Evolutionary conservation across 2,888 invertebrate genomes (phyloP).

Genomic region (Thelaira solivaga): DNA sequence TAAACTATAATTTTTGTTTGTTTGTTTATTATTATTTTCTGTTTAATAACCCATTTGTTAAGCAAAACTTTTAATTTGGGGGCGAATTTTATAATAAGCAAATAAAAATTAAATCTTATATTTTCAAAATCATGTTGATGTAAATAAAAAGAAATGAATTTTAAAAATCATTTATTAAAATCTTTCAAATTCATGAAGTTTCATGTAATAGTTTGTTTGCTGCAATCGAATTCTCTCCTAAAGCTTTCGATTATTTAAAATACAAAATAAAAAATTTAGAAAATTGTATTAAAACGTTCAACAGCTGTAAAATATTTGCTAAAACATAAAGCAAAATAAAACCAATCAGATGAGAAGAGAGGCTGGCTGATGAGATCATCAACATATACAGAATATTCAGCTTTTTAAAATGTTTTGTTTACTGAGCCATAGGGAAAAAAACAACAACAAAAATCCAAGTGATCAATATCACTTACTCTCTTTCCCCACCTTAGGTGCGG

Average conservation of each 20-base stretch:
- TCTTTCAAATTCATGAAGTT: too few relatives aligned
- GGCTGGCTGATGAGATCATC: slow-evolving; percentile 42
- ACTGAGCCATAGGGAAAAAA: slow-evolving; percentile 19
- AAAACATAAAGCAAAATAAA: background rate
- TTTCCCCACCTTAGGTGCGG: too few relatives aligned
- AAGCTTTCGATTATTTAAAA: background rate
- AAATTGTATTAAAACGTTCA: slow-evolving; percentile 14
- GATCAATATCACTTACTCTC: background rate
- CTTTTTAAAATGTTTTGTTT: slow-evolving; percentile 11
- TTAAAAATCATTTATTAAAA: too few relatives aligned
- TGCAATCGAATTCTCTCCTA: too few relatives aligned
- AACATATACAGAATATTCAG: background rate
- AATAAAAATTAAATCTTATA: too few relatives aligned
- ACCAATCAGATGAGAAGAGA: background rate
- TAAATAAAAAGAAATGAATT: too few relatives aligned
- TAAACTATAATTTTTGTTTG: background rate
- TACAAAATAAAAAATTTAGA: slow-evolving; percentile 3
- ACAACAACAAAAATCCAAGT: background rate
- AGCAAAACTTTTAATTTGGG: background rate
- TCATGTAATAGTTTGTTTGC: too few relatives aligned
- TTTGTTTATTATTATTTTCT: background rate
- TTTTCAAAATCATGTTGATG: too few relatives aligned
- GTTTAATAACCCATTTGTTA: background rate
- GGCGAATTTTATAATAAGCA: background rate
- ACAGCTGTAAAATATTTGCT: slow-evolving; percentile 20